Percentiles rank a stretch among this genome's conserved stretches.
Conservation (phyloP, 92 coral and sea anemone species). For the Ricordea florida region DNA sequence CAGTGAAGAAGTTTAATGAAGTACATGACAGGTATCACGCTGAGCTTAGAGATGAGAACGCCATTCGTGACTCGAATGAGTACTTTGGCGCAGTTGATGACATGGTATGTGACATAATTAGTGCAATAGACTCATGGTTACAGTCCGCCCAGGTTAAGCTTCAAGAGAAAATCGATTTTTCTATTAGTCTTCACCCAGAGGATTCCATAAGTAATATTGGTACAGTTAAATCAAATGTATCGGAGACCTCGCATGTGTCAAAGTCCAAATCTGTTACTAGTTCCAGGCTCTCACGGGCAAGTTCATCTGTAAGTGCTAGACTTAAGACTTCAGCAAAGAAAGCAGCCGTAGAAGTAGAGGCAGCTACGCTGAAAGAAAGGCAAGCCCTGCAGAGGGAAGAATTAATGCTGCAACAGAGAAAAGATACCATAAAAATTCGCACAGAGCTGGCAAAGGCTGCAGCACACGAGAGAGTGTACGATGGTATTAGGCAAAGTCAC, state of each 20-base stretch:
- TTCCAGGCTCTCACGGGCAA: too few relatives aligned
- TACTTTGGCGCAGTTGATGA: neutral
- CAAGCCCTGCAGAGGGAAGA: neutral
- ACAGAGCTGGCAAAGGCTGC: too few relatives aligned
- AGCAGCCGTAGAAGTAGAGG: neutral
- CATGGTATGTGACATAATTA: neutral
- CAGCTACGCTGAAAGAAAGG: too few relatives aligned
- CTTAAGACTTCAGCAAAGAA: too few relatives aligned
- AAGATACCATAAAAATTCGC: neutral
- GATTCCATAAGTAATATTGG: conserved; percentile 8
- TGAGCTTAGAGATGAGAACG: conserved; percentile 2
- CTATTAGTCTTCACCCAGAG: conserved; percentile 7
- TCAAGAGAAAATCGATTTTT: conserved; percentile 1
- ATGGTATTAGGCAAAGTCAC: too few relatives aligned
- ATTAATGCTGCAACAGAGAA: neutral
- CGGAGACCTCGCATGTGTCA: too few relatives aligned
- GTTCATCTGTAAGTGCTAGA: too few relatives aligned
- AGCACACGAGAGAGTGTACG: too few relatives aligned
- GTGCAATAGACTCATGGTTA: neutral
- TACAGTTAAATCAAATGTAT: neutral
- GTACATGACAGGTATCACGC: conserved; percentile 25
- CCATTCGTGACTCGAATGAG: neutral
- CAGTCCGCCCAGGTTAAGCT: neutral
- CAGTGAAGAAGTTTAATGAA: conserved; percentile 17
- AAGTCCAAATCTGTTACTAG: too few relatives aligned